phyloP scores from a whole-genome alignment of 2,797 vertebrate genomes.

The Rhinatrema bivittatum region DNA sequence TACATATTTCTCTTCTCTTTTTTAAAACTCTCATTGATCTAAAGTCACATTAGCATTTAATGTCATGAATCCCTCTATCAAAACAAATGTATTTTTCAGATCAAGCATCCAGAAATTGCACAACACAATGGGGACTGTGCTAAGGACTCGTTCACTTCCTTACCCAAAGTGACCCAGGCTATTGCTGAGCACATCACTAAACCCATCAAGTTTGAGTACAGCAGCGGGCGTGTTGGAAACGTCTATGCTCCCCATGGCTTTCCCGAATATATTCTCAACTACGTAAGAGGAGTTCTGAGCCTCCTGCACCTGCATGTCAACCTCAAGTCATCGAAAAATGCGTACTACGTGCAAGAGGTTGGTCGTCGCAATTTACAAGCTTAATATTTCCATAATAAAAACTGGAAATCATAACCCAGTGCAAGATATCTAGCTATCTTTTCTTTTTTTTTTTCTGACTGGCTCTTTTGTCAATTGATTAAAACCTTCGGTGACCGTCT shows the following conservation, averaged over 20 bases:
- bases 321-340: constrained; percentile 65
- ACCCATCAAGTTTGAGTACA: constrained; percentile 70
- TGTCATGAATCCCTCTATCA: too few relatives aligned
- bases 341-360: constrained; percentile 54
- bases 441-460: too few relatives aligned
- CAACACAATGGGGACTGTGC: constrained; percentile 65
- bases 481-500: too few relatives aligned
- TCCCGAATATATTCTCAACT: constrained; percentile 56
- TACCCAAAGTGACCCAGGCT: constrained; percentile 52
- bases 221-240: constrained; percentile 48
- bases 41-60: not conserved
- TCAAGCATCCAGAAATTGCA: constrained; percentile 51
- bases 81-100: constrained; percentile 38
- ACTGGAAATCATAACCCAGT: not conserved
- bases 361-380: not conserved
- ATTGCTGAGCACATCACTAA: constrained; percentile 57
- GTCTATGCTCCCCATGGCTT: constrained; percentile 58
- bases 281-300: constrained; percentile 62
- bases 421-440: not conserved
- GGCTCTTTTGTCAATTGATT: too few relatives aligned
- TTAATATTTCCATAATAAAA: not conserved
- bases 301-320: constrained; percentile 55
- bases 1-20: not conserved
- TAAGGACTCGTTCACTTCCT: constrained; percentile 36
- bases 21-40: not conserved